phyloP scores from a whole-genome alignment of 2,113 vertebrate species.

The Salvelinus namaycush region DNA sequence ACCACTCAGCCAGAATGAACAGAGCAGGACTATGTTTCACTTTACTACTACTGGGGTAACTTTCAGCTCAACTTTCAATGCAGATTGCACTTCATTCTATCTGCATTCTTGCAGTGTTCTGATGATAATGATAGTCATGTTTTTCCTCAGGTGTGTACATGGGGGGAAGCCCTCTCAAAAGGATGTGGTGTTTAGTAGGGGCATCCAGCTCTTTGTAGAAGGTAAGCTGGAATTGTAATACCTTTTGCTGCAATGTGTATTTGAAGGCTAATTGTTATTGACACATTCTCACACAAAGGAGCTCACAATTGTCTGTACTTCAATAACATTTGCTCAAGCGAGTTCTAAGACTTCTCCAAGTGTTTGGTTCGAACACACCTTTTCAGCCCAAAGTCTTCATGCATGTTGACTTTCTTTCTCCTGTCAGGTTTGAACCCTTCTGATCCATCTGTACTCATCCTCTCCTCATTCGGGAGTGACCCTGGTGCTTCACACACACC shows the following conservation, averaged over 20 bases:
- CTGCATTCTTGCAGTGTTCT: no score
- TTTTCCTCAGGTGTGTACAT: slow-evolving; percentile 23
- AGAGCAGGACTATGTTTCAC: slow-evolving; percentile 13
- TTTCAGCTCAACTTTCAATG: neutral
- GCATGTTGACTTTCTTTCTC: neutral
- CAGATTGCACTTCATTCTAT: no score
- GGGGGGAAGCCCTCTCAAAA: neutral
- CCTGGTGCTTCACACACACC: neutral
- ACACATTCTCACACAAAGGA: neutral
- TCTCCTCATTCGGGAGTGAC: slow-evolving; percentile 8
- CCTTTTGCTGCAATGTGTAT: no score
- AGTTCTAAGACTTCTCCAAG: neutral
- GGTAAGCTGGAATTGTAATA: slow-evolving; percentile 30
- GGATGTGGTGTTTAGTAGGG: slow-evolving; percentile 36
- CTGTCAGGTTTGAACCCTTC: neutral
- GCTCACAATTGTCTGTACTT: neutral
- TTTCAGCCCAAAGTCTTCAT: neutral
- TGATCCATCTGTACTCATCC: slow-evolving; percentile 30
- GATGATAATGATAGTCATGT: neutral
- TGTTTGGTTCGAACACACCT: neutral
- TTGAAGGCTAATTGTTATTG: neutral
- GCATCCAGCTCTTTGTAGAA: slow-evolving; percentile 43
- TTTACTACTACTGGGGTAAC: slow-evolving; percentile 43
- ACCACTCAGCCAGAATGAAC: slow-evolving; percentile 20
- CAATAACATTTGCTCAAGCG: neutral